Evolutionary conservation across 2,113 vertebrate species (phyloP).

Genomic region (Neofelis nebulosa): DNA sequence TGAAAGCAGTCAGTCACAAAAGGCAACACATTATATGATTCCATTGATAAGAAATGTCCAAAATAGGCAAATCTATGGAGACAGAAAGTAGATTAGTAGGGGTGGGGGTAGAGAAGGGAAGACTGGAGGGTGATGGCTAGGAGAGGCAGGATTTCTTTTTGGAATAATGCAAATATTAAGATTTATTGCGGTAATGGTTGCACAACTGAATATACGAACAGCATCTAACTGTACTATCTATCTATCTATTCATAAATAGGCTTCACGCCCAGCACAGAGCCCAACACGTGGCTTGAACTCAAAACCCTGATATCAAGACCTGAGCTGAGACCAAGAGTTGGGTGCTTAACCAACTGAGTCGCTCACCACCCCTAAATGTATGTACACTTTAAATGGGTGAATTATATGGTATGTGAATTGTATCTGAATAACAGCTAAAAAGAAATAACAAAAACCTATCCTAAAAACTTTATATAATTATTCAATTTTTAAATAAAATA

Average conservation of each 20-base stretch:
- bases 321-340: no score
- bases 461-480: background rate
- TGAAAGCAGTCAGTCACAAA: background rate
- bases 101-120: background rate
- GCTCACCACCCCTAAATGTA: no score
- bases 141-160: background rate
- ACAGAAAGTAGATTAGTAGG: background rate
- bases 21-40: background rate
- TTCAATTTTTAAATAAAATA: background rate
- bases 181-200: background rate
- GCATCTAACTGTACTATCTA: background rate
- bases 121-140: background rate
- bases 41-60: background rate
- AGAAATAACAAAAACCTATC: background rate
- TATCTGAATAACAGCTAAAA: background rate
- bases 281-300: no score
- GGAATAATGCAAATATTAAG: background rate
- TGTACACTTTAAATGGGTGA: background rate
- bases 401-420: background rate
- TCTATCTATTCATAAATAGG: no score
- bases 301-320: no score
- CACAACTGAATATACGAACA: background rate
- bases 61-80: background rate
- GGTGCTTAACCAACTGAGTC: no score
- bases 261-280: no score